These are phyloP conservation scores for Zhuqinia jingwanae DNA, from an alignment of 2,888 invertebrate genomes.

Conservation along the genomic window DNA sequence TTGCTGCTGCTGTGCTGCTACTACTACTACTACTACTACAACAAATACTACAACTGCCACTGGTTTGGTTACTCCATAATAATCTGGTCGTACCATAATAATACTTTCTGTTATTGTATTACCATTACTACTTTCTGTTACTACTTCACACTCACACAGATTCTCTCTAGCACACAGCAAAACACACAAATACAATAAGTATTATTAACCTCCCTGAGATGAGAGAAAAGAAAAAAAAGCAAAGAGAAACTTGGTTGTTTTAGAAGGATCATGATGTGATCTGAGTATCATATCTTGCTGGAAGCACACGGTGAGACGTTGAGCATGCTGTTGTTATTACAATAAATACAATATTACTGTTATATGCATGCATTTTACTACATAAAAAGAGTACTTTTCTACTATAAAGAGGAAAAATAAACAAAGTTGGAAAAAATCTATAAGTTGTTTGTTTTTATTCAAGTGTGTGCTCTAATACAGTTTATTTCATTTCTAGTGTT, in stretches of 20 bases:
- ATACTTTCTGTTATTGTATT: not conserved
- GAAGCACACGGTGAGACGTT: not conserved
- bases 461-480: slow-evolving; percentile 19
- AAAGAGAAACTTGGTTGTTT: not conserved
- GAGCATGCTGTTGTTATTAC: not conserved
- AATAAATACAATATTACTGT: slow-evolving; percentile 1
- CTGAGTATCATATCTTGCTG: no score
- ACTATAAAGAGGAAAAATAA: not conserved
- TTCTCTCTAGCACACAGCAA: not conserved
- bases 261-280: not conserved
- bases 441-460: slow-evolving; percentile 4
- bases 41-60: no score
- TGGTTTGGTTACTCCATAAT: slow-evolving; percentile 13
- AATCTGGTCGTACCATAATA: slow-evolving; percentile 16
- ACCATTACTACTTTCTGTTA: not conserved
- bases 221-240: not conserved
- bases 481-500: slow-evolving; percentile 14
- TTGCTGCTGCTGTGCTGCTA: slow-evolving; percentile 11
- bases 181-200: slow-evolving; percentile 20
- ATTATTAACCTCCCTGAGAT: slow-evolving; percentile 1
- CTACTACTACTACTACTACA: not conserved
- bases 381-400: not conserved
- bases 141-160: not conserved
- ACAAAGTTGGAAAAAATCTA: not conserved
- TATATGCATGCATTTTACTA: not conserved